Base-by-base conservation (phyloP, 2,888 invertebrate species). In the Caradrina clavipalpis region DNA sequence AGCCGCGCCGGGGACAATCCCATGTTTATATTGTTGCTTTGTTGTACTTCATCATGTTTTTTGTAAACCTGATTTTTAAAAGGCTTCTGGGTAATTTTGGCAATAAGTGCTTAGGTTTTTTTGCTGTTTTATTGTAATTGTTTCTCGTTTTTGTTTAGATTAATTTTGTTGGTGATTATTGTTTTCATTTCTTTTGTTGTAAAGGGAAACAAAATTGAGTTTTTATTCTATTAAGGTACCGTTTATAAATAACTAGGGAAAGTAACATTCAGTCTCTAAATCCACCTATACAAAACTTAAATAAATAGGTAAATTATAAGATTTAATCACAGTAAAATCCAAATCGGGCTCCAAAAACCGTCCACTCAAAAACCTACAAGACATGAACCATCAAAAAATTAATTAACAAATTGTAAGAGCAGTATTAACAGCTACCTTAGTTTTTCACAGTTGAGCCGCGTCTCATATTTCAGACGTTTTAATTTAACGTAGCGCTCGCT, bases 381-480 rank as follows among this genome's bases (percentile, higher is more conserved):
- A 59, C 19, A 31, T 49, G 54, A 61, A 55, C 35, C 54, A 65
- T 75, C 53, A 53, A 63, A 66, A 76, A 77, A 63, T 70, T 66
- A 63, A 78, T 67, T 60, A 80, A 61, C 68, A 76, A 69, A 69
- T 73, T 76, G 66, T 71, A 65, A 65, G 58, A 63, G 51, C 50
- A 72, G 61, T 63, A 78, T 67, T 60, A 83, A 56, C 73, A 74
- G 71, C 69, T 59, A 75, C 62, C 81, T 90, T 61, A 88, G 92
- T 92, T 91, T 92, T 90, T 90, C 89, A 83, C 81, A 84, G 85
- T 84, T 84, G 87, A 88, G 84, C 86, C 88, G 86, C 85, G 71
- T 74, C 89, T 91, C 88, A 89, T 90, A 91, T 91, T 92, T 91
- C 90, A 91, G 91, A 88, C 90, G 85, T 89, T 92, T 94, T 93